Conservation (phyloP, 1,140 invertebrate species). For the Kradibia gibbosae region DNA sequence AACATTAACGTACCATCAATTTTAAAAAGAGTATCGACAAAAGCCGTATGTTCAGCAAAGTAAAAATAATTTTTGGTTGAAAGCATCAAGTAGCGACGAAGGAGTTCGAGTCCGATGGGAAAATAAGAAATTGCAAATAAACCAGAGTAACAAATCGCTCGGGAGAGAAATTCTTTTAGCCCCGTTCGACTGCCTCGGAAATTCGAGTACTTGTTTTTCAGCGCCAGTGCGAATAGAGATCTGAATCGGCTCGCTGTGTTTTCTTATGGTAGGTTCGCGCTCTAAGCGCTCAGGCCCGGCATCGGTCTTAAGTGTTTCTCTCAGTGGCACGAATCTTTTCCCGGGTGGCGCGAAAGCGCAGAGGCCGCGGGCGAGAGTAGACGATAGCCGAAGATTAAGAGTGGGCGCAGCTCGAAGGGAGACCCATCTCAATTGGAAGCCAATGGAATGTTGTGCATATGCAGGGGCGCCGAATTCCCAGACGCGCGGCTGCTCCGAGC, state of each 20-base stretch:
- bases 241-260: neutral
- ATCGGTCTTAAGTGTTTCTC: neutral
- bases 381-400: neutral
- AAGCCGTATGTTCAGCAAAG: no score
- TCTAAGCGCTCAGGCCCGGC: neutral
- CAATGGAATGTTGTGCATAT: conserved; percentile 3
- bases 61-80: no score
- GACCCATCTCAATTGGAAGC: conserved; percentile 10
- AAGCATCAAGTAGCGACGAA: no score
- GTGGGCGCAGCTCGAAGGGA: neutral
- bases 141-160: no score
- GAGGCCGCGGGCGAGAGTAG: no score
- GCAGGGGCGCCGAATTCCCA: conserved; percentile 5
- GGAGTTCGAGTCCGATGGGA: no score
- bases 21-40: no score
- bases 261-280: neutral
- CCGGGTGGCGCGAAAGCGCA: neutral
- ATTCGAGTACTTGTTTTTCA: no score
- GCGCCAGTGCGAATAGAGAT: neutral
- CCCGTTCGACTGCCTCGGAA: no score
- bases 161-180: no score
- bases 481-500: neutral
- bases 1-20: no score
- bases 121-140: no score
- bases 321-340: neutral